Percentiles rank a stretch among this genome's conserved stretches.
Evolutionary conservation across 2,797 vertebrate genomes (phyloP).

Genomic region (Sitta carolinensis): DNA sequence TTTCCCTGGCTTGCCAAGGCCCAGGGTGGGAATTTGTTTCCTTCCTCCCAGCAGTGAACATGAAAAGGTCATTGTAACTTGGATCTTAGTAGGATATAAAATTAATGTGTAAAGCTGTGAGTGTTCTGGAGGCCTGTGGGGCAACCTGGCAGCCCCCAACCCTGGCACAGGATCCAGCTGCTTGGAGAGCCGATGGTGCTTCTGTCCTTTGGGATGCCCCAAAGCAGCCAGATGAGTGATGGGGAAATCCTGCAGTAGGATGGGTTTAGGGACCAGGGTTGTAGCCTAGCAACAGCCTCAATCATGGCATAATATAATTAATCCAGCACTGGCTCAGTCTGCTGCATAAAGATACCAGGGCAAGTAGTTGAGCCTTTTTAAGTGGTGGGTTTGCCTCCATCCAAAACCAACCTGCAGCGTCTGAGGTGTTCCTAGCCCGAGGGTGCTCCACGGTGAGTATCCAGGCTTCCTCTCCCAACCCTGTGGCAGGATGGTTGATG

Average conservation of each 20-base stretch:
- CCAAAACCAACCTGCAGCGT: not conserved
- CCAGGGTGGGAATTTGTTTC: not conserved
- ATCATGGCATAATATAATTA: not conserved
- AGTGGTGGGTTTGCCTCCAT: not conserved
- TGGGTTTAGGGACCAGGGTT: not conserved
- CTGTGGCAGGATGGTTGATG: not conserved
- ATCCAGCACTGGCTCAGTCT: not conserved
- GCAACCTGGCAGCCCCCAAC: not conserved
- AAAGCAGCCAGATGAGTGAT: not conserved
- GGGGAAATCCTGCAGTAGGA: not conserved
- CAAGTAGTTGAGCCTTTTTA: not conserved
- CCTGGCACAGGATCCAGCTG: not conserved
- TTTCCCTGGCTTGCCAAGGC: not conserved
- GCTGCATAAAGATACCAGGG: not conserved
- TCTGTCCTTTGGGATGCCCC: not conserved
- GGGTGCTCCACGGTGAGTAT: not conserved
- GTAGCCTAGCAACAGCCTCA: slow-evolving; percentile 52
- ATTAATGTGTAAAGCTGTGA: not conserved
- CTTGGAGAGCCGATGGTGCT: fast-evolving
- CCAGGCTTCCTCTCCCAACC: not conserved
- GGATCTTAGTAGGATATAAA: not conserved
- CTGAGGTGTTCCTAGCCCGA: not conserved
- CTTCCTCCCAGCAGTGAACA: not conserved
- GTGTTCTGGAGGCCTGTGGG: fast-evolving
- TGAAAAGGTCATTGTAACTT: not conserved